Evolutionary conservation across 2,113 vertebrate species (phyloP), one percentile per base, ranked within the genome.

Genomic region (Hippocampus zosterae): DNA sequence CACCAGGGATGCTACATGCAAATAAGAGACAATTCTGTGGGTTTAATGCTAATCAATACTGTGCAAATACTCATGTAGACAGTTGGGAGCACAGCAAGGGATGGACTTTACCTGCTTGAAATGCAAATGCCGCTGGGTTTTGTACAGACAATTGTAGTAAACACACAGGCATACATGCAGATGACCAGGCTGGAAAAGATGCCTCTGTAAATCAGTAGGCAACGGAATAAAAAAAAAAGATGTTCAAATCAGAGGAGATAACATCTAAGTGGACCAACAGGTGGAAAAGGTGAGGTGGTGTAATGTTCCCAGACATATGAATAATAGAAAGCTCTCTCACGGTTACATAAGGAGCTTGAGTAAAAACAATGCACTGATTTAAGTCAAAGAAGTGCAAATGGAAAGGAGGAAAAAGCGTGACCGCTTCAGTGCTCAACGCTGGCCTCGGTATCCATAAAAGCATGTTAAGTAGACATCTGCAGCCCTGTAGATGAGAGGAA

Each of bases 11-110:
- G 78, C 74, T 59, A 72, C 71, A 88, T 88, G 88, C 85, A 87
- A 89, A 88, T 84, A 83, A 77, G 78, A 82, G 68, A 72, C 74
- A 68, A 68, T 33, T 11, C 81, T 77, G 79, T 84, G 75, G 78
- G 74, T 88, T 86, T 86, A 86, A 83, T 86, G 86, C 80, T 85
- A 84, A 89, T 88, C 82, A 85, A 88, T 85, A 85, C 85, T 75
- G 81, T 71, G 78, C 82, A 88, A 89, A 89, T 88, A 88, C 87
- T 89, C 71, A 85, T 89, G 86, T 85, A 80, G 81, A 79, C 67
- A 79, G 77, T 74, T 6, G 56, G 73, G 70, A 76, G 72, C 66
- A 73, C 73, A 76, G 80, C 19, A 21, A 65, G 69, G 76, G 69
- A 74, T 71, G 67, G 65, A 57, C 75, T 67, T 74, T 61, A 74